phyloP scores from a whole-genome alignment of 2,797 vertebrate genomes.

The Centropyge bicolor region DNA sequence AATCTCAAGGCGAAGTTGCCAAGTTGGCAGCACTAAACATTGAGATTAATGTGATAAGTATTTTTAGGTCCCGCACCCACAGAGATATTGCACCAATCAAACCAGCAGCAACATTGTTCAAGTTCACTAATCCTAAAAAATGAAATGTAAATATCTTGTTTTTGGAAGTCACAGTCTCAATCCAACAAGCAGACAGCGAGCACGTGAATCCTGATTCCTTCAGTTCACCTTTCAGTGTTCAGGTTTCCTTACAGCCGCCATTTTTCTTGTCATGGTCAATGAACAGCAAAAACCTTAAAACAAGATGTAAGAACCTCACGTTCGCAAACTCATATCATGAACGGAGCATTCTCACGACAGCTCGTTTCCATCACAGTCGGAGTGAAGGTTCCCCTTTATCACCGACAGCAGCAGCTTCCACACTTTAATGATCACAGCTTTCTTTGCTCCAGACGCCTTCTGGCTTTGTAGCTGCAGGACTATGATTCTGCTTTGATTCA shows the following conservation, averaged over 20 bases:
- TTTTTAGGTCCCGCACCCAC: neutral
- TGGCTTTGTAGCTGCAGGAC: slow-evolving; percentile 35
- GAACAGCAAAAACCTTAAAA: neutral
- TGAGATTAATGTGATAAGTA: slow-evolving; percentile 13
- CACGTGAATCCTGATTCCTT: neutral
- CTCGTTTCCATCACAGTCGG: neutral
- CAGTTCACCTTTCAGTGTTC: neutral
- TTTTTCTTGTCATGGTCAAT: neutral
- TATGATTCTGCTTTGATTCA: slow-evolving; percentile 45
- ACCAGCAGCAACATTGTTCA: neutral
- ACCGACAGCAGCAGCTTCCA: slow-evolving; percentile 9
- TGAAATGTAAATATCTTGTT: neutral
- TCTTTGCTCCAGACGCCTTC: slow-evolving; percentile 11
- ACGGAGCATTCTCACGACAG: neutral
- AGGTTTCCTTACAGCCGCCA: neutral
- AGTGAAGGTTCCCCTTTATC: slow-evolving; percentile 7
- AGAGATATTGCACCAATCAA: neutral
- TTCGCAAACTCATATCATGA: neutral
- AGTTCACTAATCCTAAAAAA: neutral
- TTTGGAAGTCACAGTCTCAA: neutral
- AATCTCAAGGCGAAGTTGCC: neutral
- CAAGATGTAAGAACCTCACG: neutral
- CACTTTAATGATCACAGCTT: slow-evolving; percentile 31
- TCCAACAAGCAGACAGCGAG: neutral
- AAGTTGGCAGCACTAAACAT: neutral